phyloP scores from a whole-genome alignment of 2,113 vertebrate genomes.

The Nothobranchius kuhntae region DNA sequence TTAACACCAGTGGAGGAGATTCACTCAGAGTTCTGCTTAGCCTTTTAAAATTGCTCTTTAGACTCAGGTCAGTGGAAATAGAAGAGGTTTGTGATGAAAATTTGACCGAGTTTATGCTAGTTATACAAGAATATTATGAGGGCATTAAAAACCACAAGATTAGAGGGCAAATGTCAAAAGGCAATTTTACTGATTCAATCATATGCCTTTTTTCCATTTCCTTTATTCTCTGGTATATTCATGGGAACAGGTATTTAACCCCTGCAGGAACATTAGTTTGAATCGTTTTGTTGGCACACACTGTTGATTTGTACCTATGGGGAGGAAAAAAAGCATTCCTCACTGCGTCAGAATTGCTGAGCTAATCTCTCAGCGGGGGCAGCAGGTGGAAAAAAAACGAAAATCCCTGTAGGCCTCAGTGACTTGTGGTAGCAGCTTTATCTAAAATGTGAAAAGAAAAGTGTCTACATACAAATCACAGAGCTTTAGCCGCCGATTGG shows the following conservation, averaged over 20 bases:
- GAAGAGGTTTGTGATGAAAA: constrained; percentile 18
- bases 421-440: constrained; percentile 29
- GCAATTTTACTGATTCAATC: constrained; percentile 3
- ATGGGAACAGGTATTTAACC: constrained; percentile 17
- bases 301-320: constrained; percentile 39
- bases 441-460: constrained; percentile 39
- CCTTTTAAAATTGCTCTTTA: constrained; percentile 39
- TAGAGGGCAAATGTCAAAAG: constrained; percentile 9
- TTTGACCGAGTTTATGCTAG: constrained; percentile 17
- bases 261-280: constrained; percentile 37
- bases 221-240: constrained; percentile 11
- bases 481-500: not conserved
- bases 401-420: constrained; percentile 46
- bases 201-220: not conserved
- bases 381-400: constrained; percentile 52
- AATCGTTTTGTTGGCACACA: constrained; percentile 31
- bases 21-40: constrained; percentile 39
- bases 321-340: constrained; percentile 33
- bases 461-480: constrained; percentile 15
- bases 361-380: constrained; percentile 52
- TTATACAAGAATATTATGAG: constrained; percentile 44
- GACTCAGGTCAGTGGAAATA: constrained; percentile 25
- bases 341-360: constrained; percentile 27
- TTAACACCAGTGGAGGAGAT: constrained; percentile 41
- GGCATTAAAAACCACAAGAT: constrained; percentile 33